phyloP scores from a whole-genome alignment of 2,113 vertebrate genomes.

The Vireo altiloquus region DNA sequence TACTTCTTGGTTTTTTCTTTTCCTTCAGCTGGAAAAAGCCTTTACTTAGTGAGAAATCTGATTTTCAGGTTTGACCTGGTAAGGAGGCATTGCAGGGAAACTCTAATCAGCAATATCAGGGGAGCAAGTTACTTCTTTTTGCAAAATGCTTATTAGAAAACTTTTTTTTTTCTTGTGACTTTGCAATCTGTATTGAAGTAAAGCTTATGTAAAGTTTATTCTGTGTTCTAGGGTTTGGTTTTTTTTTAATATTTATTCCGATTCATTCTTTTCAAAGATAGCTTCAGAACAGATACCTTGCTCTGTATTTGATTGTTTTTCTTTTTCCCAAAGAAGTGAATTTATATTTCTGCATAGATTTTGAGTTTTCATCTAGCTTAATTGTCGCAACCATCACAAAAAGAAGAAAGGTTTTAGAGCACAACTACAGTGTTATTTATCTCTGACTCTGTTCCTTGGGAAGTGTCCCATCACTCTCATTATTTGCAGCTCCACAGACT shows the following conservation, averaged over 20 bases:
- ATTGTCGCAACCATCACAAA: neutral
- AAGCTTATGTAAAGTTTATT: neutral
- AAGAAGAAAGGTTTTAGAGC: neutral
- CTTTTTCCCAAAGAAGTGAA: neutral
- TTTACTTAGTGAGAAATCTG: neutral
- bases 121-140: neutral
- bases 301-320: neutral
- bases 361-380: neutral
- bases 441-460: neutral
- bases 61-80: neutral
- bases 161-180: neutral
- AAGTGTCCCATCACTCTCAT: neutral
- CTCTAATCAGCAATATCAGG: neutral
- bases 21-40: neutral
- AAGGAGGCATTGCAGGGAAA: neutral
- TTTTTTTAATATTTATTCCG: neutral
- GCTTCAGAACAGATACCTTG: neutral
- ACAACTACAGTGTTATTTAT: neutral
- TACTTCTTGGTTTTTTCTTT: neutral
- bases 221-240: fast-evolving
- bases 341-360: neutral
- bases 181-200: neutral
- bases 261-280: neutral
- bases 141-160: neutral
- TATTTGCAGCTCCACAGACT: neutral